phyloP scores from a whole-genome alignment of 2,888 invertebrate genomes.

The Erebia aethiops region DNA sequence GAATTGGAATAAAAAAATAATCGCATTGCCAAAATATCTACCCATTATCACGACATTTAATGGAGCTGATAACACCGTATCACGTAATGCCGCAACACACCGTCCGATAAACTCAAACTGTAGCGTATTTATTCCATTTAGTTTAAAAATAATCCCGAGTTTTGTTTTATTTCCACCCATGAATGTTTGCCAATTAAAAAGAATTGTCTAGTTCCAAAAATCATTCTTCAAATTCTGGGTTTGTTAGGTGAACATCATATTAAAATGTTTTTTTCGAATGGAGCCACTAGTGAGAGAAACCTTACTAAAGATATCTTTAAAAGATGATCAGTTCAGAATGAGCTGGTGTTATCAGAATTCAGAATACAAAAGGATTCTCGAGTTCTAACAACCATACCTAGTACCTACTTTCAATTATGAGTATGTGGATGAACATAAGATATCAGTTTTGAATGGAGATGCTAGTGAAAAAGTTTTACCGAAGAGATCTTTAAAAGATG shows the following conservation, averaged over 20 bases:
- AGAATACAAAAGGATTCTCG: no score
- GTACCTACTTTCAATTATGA: no score
- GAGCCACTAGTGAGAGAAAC: no score
- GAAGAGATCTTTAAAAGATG: not conserved
- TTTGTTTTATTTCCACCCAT: not conserved
- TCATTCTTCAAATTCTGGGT: no score
- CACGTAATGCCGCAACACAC: slow-evolving; percentile 60
- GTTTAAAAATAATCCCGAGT: slow-evolving; percentile 12
- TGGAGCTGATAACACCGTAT: slow-evolving; percentile 64
- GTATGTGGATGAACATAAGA: not conserved
- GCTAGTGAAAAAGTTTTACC: no score
- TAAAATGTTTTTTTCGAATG: no score
- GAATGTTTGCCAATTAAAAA: not conserved
- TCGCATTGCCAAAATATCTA: slow-evolving; percentile 65
- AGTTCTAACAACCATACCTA: no score
- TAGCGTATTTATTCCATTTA: slow-evolving; percentile 10
- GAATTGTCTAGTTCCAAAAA: no score
- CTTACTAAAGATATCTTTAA: no score
- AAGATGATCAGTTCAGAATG: no score
- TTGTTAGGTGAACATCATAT: no score
- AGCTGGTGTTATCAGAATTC: no score
- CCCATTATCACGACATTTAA: slow-evolving; percentile 69
- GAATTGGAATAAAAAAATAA: slow-evolving; percentile 42
- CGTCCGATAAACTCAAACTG: slow-evolving; percentile 50
- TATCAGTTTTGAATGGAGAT: not conserved